Percentiles rank a stretch among this genome's conserved stretches.
Evolutionary conservation across 2,113 vertebrate genomes (phyloP).

Genomic region (Chionomys nivalis): DNA sequence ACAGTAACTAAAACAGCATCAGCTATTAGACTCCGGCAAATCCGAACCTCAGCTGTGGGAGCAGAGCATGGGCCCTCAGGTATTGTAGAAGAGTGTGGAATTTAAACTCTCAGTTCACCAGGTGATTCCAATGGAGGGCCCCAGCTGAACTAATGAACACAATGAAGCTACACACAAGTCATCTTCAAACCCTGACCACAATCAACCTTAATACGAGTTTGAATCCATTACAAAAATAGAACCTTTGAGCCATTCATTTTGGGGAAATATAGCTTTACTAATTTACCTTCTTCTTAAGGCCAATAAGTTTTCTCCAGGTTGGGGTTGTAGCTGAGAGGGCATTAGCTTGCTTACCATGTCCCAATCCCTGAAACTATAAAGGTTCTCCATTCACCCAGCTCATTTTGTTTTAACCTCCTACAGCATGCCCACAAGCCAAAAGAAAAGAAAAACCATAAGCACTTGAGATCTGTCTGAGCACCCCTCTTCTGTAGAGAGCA

Average conservation of each 20-base stretch:
- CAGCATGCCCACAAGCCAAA: background rate
- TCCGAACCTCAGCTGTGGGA: background rate
- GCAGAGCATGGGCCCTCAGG: background rate
- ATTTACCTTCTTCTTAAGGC: background rate
- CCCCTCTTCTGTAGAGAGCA: background rate
- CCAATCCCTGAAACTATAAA: background rate
- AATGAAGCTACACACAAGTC: background rate
- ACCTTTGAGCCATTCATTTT: background rate
- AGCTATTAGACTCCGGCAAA: background rate
- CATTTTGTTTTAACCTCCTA: background rate
- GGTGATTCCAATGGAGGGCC: background rate
- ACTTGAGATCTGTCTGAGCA: background rate
- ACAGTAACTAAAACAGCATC: background rate
- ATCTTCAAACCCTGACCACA: background rate
- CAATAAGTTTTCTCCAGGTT: background rate
- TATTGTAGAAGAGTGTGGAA: background rate
- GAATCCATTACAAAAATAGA: background rate
- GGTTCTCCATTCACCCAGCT: background rate
- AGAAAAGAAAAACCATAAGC: background rate
- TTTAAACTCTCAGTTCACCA: background rate
- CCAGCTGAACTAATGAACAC: background rate
- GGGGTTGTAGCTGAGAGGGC: background rate
- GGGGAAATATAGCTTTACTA: background rate
- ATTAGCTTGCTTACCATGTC: background rate
- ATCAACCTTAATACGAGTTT: background rate